phyloP scores from a whole-genome alignment of 23 tunicate species.

The Botrylloides violaceus region DNA sequence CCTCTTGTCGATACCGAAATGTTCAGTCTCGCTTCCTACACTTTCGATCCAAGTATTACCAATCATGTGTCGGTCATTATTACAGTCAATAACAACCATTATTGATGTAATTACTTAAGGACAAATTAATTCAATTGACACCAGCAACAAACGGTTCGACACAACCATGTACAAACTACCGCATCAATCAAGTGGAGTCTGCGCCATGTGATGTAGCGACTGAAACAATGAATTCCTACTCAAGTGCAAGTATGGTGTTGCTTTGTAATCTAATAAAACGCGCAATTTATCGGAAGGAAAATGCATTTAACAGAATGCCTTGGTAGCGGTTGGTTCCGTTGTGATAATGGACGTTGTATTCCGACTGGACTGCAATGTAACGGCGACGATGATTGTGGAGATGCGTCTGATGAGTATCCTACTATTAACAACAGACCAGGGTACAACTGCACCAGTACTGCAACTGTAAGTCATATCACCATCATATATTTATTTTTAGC shows the following conservation, averaged over 20 bases:
- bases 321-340: conserved; percentile 5
- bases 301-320: too few species aligned
- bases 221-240: not conserved
- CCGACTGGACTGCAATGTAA: conserved; percentile 32
- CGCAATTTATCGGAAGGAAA: too few species aligned
- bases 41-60: too few species aligned
- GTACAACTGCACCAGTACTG: conserved; percentile 17
- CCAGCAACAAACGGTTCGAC: not conserved
- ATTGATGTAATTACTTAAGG: too few species aligned
- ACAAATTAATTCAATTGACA: not conserved
- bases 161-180: not conserved
- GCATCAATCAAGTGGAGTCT: not conserved
- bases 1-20: too few species aligned
- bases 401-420: conserved; percentile 74
- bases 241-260: not conserved
- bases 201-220: not conserved
- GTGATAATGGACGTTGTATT: conserved; percentile 59
- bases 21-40: too few species aligned
- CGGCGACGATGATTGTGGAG: conserved; percentile 91
- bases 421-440: not conserved
- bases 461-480: too few species aligned
- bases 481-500: too few species aligned
- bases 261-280: too few species aligned
- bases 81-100: too few species aligned
- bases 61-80: too few species aligned